A percentile compares a stretch with the other conserved stretches of the same genome.
Evolutionary conservation across 2,113 vertebrate genomes (phyloP).

Genomic region (Corythornis vintsioides): DNA sequence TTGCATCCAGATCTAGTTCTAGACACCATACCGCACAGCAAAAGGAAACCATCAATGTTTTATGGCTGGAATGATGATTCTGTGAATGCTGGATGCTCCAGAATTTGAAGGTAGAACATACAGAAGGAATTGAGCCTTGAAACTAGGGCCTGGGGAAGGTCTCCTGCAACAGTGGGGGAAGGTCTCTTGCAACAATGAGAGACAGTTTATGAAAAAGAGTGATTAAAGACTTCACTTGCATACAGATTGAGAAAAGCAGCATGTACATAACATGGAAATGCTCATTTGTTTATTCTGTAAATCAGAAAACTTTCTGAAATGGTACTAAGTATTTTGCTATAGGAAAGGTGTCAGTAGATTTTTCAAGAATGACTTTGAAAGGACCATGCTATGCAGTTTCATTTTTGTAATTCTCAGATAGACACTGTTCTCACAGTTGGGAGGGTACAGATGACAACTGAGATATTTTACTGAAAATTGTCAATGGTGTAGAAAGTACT

Average conservation of each 20-base stretch:
- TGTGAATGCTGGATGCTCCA: not conserved
- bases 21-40: not conserved
- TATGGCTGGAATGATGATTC: not conserved
- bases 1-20: conserved; percentile 20
- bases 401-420: not conserved
- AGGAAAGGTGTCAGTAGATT: not conserved
- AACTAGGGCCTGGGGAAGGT: not conserved
- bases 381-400: not conserved
- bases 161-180: no score
- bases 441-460: not conserved
- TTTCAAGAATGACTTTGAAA: not conserved
- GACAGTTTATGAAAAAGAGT: not conserved
- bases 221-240: not conserved
- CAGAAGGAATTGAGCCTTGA: not conserved
- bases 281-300: not conserved
- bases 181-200: not conserved
- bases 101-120: not conserved
- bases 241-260: not conserved
- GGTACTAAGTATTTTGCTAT: not conserved
- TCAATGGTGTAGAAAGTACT: not conserved
- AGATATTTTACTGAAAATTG: not conserved
- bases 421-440: not conserved
- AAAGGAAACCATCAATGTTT: not conserved
- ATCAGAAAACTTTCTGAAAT: not conserved
- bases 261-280: not conserved